These are phyloP conservation scores for Punctoribates punctum DNA, from an alignment of 2,888 invertebrate species.

Conservation along the genomic window DNA sequence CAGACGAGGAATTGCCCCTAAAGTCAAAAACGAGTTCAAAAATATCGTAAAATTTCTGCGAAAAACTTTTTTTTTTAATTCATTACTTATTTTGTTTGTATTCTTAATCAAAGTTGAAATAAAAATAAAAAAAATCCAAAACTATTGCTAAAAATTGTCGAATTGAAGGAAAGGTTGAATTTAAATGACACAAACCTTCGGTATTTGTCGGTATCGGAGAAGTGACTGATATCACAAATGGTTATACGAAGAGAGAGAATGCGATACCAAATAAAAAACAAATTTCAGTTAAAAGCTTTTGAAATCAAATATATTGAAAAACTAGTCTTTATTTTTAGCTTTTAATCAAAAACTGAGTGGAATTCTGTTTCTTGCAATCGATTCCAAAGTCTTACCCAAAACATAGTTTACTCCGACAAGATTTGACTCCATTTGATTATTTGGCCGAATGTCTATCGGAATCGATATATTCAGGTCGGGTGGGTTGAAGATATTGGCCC, in stretches of 20 bases:
- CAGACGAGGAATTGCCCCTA: slow-evolving; percentile 59
- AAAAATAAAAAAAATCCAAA: background rate
- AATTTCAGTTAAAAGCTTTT: too few relatives aligned
- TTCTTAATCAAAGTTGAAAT: background rate
- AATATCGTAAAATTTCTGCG: background rate
- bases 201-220: slow-evolving; percentile 57
- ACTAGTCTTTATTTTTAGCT: background rate
- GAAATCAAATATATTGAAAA: background rate
- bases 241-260: background rate
- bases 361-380: slow-evolving; percentile 46
- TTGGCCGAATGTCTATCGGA: slow-evolving; percentile 42
- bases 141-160: background rate
- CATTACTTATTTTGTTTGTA: background rate
- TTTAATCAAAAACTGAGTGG: background rate
- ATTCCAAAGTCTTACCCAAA: slow-evolving; percentile 50
- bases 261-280: too few relatives aligned
- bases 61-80: background rate
- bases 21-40: background rate
- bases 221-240: slow-evolving; percentile 37
- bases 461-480: slow-evolving; percentile 43
- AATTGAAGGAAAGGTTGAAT: background rate
- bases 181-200: slow-evolving; percentile 53
- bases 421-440: slow-evolving; percentile 37
- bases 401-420: slow-evolving; percentile 45
- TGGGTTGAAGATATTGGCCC: slow-evolving; percentile 40